Base-by-base conservation (phyloP, 2,888 invertebrate species). In the Epirrhoe tristata region DNA sequence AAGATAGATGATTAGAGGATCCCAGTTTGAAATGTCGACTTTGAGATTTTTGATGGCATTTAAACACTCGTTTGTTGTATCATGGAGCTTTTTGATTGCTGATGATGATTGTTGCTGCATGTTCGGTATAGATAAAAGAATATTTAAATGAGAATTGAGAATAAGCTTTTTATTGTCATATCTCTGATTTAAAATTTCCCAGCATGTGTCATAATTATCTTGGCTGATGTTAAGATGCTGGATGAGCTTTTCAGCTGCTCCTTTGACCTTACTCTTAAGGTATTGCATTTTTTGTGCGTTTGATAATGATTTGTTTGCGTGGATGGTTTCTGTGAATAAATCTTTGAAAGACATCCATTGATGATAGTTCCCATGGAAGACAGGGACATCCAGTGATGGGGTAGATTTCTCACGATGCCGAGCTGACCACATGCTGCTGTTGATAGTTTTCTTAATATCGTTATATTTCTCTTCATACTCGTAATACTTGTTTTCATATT, bases 281-380 rank as follows among this genome's bases (percentile, higher is more conserved):
- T 36, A 36, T 36, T 36, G 36, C 36, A 71, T 72, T 51, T 73
- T 73, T 58, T 72, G 74, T 0, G 70, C 59, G 16, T 59, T 53
- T 6, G 72, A 60, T 17, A 73, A 24, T 6, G 58, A 57, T n/a
- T 36, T n/a, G 10, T 68, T 64, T 48, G 64, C 70, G 58, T 75
- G 72, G 31, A 75, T 63, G 5, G 63, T 31, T 52, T 76, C 72
- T 0, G 24, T 62, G 12, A 70, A 77, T 5, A 75, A 43, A 53
- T 75, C 74, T 14, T 73, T 71, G 61, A 73, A 70, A 6, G 71
- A 66, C 7, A 63, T 12, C 70, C 70, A 68, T 36, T 67, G 36
- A n/a, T 66, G 58, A 58, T 72, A 73, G 52, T 64, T 57, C 10
- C 67, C 67, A 24, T n/a, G 57, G 43, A 68, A 68, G 17, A 36